Evolutionary conservation across 2,113 vertebrate species (phyloP).

Genomic region (Dendropsophus ebraccatus): DNA sequence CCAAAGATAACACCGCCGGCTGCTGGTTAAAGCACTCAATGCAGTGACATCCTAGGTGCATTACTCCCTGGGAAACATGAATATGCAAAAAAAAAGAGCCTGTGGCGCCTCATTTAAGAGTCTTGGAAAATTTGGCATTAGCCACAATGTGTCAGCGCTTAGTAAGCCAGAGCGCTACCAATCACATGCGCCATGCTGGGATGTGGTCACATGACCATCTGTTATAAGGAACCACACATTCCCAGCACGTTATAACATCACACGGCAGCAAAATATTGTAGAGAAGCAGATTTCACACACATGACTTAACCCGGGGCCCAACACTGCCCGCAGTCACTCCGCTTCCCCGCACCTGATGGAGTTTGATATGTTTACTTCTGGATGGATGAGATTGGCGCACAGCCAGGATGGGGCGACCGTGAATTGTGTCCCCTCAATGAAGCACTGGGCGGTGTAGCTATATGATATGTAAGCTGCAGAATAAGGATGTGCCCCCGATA

Average conservation of each 20-base stretch:
- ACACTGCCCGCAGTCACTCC: neutral
- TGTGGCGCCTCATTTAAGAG: no score
- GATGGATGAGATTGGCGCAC: neutral
- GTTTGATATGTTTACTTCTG: neutral
- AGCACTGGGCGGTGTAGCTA: no score
- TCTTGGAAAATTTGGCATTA: no score
- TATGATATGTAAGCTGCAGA: no score
- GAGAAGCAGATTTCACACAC: neutral
- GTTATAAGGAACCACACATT: slow-evolving; percentile 21
- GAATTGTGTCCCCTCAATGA: no score
- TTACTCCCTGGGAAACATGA: no score
- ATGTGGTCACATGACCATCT: slow-evolving; percentile 18
- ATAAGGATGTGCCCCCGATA: no score
- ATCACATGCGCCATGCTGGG: neutral
- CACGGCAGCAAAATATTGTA: neutral
- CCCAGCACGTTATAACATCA: neutral
- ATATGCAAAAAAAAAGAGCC: no score
- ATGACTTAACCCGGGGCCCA: neutral
- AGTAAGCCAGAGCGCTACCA: neutral
- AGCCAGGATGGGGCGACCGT: no score
- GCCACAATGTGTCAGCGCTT: neutral
- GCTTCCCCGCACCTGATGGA: neutral
- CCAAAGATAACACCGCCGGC: no score
- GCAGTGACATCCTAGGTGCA: no score
- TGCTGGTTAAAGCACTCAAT: no score